phyloP scores from a whole-genome alignment of 2,888 invertebrate genomes.

The Rugalucina vietnamica region DNA sequence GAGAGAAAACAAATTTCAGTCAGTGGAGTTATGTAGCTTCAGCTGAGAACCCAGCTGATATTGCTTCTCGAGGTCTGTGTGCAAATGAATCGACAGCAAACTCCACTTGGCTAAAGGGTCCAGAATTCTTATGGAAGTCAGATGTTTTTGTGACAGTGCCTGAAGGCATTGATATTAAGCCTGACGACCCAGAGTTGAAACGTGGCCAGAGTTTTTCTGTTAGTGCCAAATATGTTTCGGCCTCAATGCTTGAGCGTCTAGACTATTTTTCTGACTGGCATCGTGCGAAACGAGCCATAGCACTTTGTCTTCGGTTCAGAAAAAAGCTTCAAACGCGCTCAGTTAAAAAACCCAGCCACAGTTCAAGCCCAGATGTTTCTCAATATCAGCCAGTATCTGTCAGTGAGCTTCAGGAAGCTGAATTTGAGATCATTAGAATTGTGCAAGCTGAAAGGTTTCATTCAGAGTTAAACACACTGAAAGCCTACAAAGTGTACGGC shows the following conservation, averaged over 20 bases:
- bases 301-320: slow-evolving; percentile 26
- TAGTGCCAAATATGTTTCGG: not conserved
- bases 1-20: slow-evolving; percentile 14
- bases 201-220: not conserved
- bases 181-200: slow-evolving; percentile 23
- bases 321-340: not conserved
- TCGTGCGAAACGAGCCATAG: slow-evolving; percentile 16
- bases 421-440: not conserved
- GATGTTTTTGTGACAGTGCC: not conserved
- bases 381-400: not conserved
- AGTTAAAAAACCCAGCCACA: not conserved
- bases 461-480: not conserved
- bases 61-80: not conserved
- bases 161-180: not conserved
- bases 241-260: slow-evolving; percentile 24
- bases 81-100: slow-evolving; percentile 28
- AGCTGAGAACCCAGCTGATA: slow-evolving; percentile 4
- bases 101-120: slow-evolving; percentile 43
- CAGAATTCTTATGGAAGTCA: slow-evolving; percentile 34
- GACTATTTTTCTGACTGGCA: slow-evolving; percentile 35
- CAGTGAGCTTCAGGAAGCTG: not conserved
- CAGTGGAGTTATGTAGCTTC: slow-evolving; percentile 54
- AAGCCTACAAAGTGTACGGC: not conserved
- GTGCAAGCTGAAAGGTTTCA: not conserved
- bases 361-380: not conserved